Evolutionary conservation across 1,140 invertebrate species (phyloP), one percentile per base, ranked within the genome.

Genomic region (Proales similis): DNA sequence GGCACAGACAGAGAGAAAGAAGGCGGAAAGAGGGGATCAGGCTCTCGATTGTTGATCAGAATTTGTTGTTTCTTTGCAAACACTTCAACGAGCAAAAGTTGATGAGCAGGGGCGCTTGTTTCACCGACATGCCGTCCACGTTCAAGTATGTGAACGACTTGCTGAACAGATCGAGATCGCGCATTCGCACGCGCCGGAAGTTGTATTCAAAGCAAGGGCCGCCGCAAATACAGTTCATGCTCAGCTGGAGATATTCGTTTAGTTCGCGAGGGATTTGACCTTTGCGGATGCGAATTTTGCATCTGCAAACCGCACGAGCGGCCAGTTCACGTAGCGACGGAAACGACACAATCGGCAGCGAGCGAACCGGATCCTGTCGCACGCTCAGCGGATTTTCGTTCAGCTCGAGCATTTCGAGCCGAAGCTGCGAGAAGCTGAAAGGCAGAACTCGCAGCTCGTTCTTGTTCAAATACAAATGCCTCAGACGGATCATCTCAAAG

Each of bases 121-220:
- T 57, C 17, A 42, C 51, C 17, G 51, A 42, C 1, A 57, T 42
- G 12, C 51, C 51, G 32, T 57, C 45, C 9, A 57, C 45, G 14
- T 24, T 42, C 12, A 57, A 30, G 45, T 57, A 57, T 29, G n/a
- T 57, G 32, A 57, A 57, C 32, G 51, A 57, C 20, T 57, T 57
- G n/a, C 36, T 42, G 39, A 57, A 42, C 45, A 36, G 51, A 57
- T 57, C 45, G 6, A 57, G 29, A 57, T 57, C 51, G 36, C 39
- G 45, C 51, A 57, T 57, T 14, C 14, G 14, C 3, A 42, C 45
- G 27, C 39, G n/a, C 27, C 26, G 39, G 32, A 57, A 57, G 32
- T 57, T 57, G 19, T 57, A 57, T 19, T 57, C 19, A 42, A 57
- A 57, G 22, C 51, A 57, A 9, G 51, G 45, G 7, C 14, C 26